A percentile compares a stretch with the other conserved stretches of the same genome.
Conservation (phyloP, 2,113 vertebrate genomes). For the Drymodes brunneopygia region DNA sequence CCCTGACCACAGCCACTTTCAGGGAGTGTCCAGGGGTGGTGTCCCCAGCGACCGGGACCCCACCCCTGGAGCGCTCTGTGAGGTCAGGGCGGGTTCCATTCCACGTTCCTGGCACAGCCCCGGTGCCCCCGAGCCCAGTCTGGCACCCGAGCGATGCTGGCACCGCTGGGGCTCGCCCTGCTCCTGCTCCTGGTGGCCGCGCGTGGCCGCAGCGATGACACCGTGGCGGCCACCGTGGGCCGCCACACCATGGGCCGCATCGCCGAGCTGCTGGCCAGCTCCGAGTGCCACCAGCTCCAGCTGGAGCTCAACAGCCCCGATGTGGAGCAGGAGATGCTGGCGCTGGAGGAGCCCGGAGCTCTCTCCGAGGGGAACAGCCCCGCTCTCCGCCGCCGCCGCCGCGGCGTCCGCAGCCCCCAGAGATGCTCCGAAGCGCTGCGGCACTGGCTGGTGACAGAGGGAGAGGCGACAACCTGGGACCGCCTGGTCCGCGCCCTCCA, state of each 20-base stretch:
- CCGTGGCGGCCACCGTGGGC: conserved; percentile 45
- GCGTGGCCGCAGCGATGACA: rapidly evolving
- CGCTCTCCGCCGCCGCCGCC: not conserved
- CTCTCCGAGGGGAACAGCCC: not conserved
- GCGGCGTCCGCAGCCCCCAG: rapidly evolving
- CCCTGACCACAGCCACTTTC: too few species aligned
- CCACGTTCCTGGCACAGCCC: rapidly evolving
- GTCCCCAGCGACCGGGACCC: too few species aligned
- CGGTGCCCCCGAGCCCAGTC: too few species aligned
- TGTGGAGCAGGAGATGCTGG: not conserved
- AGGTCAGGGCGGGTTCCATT: not conserved
- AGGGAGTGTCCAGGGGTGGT: too few species aligned
- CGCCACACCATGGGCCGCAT: conserved; percentile 63
- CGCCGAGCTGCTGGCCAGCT: conserved; percentile 39
- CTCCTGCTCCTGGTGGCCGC: not conserved
- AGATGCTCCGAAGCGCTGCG: not conserved
- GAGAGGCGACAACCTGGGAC: conserved; percentile 57
- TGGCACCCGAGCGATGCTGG: not conserved
- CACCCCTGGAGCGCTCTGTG: not conserved
- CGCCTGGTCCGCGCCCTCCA: conserved; percentile 49
- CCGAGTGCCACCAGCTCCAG: conserved; percentile 65
- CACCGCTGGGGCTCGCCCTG: rapidly evolving
- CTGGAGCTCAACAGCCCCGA: not conserved
- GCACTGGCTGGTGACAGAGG: conserved; percentile 21
- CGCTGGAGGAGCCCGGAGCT: not conserved